Evolutionary conservation across 2,113 vertebrate genomes (phyloP).

Genomic region (Microcebus lehilahytsara): DNA sequence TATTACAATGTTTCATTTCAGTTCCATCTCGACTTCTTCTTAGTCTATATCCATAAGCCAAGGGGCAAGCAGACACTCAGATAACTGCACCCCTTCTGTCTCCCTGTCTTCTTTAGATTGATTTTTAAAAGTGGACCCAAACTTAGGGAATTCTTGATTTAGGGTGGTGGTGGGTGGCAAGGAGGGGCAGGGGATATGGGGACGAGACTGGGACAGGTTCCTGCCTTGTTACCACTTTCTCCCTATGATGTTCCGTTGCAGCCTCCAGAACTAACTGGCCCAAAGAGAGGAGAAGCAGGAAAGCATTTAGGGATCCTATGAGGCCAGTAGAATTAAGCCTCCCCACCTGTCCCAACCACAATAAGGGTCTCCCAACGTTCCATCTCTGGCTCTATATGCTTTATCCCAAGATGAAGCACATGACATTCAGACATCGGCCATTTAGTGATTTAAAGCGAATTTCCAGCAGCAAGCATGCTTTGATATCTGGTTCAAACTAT

Average conservation of each 20-base stretch:
- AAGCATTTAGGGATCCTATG: neutral
- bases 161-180: neutral
- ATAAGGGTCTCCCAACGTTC: conserved; percentile 75
- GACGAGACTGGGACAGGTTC: neutral
- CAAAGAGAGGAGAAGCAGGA: conserved; percentile 13
- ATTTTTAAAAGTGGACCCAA: conserved; percentile 14
- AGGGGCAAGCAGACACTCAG: neutral
- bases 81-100: neutral
- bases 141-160: neutral
- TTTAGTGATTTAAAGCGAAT: conserved; percentile 73
- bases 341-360: conserved; percentile 45
- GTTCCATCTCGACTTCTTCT: conserved; percentile 28
- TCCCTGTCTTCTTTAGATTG: neutral
- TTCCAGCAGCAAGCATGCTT: conserved; percentile 90
- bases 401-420: conserved; percentile 80
- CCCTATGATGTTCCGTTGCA: neutral
- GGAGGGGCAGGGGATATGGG: neutral
- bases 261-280: neutral
- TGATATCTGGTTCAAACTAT: conserved; percentile 88
- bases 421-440: conserved; percentile 88
- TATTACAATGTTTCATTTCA: neutral
- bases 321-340: neutral
- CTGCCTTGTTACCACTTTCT: neutral
- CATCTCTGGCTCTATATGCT: conserved; percentile 87
- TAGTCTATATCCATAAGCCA: neutral